phyloP scores from a whole-genome alignment of 2,113 vertebrate species.

The Scophthalmus maximus region DNA sequence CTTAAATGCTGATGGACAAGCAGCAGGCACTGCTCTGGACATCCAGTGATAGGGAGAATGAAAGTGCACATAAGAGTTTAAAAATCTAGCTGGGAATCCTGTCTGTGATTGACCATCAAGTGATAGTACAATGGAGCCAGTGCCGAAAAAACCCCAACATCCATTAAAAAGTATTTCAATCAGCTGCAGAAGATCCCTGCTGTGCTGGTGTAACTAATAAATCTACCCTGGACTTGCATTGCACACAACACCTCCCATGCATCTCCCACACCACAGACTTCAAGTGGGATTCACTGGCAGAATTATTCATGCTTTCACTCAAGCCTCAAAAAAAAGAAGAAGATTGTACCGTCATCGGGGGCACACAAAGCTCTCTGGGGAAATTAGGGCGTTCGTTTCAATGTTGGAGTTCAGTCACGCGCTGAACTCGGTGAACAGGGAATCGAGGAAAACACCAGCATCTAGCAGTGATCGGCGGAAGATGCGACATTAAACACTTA shows the following conservation, averaged over 20 bases:
- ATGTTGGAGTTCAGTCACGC: constrained; percentile 36
- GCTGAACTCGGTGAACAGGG: constrained; percentile 26
- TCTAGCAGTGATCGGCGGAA: constrained; percentile 26
- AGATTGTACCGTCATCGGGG: constrained; percentile 29
- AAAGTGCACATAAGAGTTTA: constrained; percentile 11
- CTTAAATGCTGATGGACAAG: constrained; percentile 41
- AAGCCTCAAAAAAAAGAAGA: constrained; percentile 45
- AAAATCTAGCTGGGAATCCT: constrained; percentile 10
- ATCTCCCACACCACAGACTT: constrained; percentile 18
- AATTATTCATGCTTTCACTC: constrained; percentile 48
- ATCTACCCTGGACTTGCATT: constrained; percentile 15
- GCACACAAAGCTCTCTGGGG: constrained; percentile 43
- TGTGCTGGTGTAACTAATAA: constrained; percentile 34
- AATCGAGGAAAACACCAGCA: constrained; percentile 11
- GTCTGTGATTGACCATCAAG: constrained; percentile 5
- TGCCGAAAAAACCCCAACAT: not conserved
- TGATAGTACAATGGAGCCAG: not conserved
- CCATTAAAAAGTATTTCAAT: constrained; percentile 34
- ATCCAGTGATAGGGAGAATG: constrained; percentile 6
- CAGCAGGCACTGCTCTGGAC: constrained; percentile 5
- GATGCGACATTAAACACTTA: constrained; percentile 37
- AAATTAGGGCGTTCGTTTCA: constrained; percentile 47
- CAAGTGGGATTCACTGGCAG: constrained; percentile 21
- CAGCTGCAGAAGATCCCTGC: constrained; percentile 7
- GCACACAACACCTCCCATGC: constrained; percentile 9